Evolutionary conservation across 1,140 invertebrate genomes (phyloP), one percentile per base, ranked within the genome.

Genomic region (Platorchestia sp.): DNA sequence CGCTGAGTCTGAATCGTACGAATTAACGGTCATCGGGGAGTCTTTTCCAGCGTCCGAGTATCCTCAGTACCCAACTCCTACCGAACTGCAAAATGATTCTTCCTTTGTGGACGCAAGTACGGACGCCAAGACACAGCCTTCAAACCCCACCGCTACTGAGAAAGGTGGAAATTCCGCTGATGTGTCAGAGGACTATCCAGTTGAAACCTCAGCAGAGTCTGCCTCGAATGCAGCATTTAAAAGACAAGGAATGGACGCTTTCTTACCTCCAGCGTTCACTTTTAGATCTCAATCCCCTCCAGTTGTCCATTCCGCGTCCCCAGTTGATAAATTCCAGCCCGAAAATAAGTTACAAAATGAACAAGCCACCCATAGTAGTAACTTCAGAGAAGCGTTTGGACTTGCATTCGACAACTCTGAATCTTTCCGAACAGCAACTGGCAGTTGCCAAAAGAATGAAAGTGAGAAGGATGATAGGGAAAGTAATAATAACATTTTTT

Each of bases 11-110:
- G 91, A 93, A 93, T 44, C 91, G 0, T 93, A 93, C 45, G 91
- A 93, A 45, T 47, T 93, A 40, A 93, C 91, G 40, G 91, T 93
- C 44, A 93, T 93, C 40, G 91, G 91, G 45, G 91, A 93, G 45
- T 45, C 43, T 14, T 93, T 45, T 45, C 91, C 91, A n/a, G 43
- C 45, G 45, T 40, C 43, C 1, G 91, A 93, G 40, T 93, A 93
- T 47, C 91, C 91, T 93, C 91, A 93, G 45, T 93, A 93, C 40
- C 91, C 91, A 45, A 93, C 91, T 44, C 91, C 91, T 45, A 93
- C 91, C 10, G 91, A 93, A 44, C 45, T 93, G 45, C 43, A 93
- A 42, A 44, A 93, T 45, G 91, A 93, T 19, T 44, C n/a, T 89
- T 3, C 87, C 0, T 42, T 42, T 89, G 41, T 44, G n/a, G 87